Evolutionary conservation across 2,888 invertebrate genomes (phyloP).

Genomic region (Byasa hedistus): DNA sequence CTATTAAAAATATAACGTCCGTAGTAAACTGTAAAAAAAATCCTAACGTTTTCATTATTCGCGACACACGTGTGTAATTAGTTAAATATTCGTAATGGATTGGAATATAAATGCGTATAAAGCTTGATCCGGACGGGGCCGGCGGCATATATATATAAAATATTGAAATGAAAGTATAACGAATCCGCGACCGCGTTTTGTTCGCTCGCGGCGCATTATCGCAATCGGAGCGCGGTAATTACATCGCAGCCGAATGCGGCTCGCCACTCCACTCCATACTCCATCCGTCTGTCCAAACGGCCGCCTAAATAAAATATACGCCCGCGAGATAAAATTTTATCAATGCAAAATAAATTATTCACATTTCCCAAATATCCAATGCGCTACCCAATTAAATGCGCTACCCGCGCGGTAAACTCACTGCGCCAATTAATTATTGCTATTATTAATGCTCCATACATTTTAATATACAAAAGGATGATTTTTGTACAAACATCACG

Average conservation of each 20-base stretch:
- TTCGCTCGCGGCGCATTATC: conserved; percentile 72
- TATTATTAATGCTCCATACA: conserved; percentile 24
- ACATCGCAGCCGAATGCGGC: conserved; percentile 69
- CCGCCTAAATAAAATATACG: conserved; percentile 64
- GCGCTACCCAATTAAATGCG: conserved; percentile 55
- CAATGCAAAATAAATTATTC: conserved; percentile 60
- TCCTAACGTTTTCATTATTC: conserved; percentile 8
- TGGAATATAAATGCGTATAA: conserved; percentile 58
- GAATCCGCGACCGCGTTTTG: conserved; percentile 69
- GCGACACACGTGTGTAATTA: conserved; percentile 23
- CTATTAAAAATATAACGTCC: conserved; percentile 11
- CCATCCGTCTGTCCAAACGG: conserved; percentile 66
- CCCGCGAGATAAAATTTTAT: conserved; percentile 59
- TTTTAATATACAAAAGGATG: conserved; percentile 19
- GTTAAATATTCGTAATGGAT: conserved; percentile 35
- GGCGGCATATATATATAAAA: conserved; percentile 51
- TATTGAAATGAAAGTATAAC: conserved; percentile 74
- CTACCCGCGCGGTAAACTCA: conserved; percentile 44
- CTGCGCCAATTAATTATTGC: conserved; percentile 34
- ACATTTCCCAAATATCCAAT: conserved; percentile 45
- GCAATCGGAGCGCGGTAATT: conserved; percentile 77
- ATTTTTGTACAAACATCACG: conserved; percentile 16
- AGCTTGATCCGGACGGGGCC: conserved; percentile 61
- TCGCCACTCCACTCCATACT: conserved; percentile 41
- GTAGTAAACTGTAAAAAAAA: conserved; percentile 10